Evolutionary conservation across 2,888 invertebrate species (phyloP), one percentile per base, ranked within the genome.

Genomic region (Ochropacha duplaris): DNA sequence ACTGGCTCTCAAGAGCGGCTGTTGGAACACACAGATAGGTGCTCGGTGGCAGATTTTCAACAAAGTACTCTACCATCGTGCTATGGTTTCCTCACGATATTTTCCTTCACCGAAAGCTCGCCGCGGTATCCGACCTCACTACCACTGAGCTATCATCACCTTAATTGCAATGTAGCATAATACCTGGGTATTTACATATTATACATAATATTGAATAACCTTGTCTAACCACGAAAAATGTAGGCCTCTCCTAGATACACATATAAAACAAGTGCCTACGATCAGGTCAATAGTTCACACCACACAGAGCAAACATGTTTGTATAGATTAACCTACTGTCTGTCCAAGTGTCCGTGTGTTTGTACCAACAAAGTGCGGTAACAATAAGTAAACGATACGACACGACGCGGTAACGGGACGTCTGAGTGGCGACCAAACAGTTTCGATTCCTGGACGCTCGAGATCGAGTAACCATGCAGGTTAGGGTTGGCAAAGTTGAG

Each of bases 381-480:
- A 80, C 75, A 69, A 76, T 74, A 75, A 63, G 76, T 64, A 78
- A 79, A 82, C 61, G 36, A 34, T 28, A 34, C 44, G 54, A 57
- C 66, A 58, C 39, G 44, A 44, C 24, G 56, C 56, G 52, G 54
- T 74, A 75, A 76, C 73, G 77, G 76, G 65, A 66, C 64, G 58
- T 28, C 58, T 19, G 34, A 24, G 34, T 59, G 54, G 49, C 57
- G 51, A 57, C 50, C 62, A 69, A 74, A 71, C 64, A 68, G 55
- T 56, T 60, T 59, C 58, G 59, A 55, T 65, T 59, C 60, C 56
- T 49, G 44, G 39, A 50, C 19, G 36, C 52, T 24, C 64, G 65
- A 66, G 68, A 59, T 66, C 52, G 44, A 61, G 57, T 61, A 57
- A 51, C 55, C 19, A 34, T 71, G 57, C 64, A 61, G 66, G 62